These are phyloP conservation scores for Noctua janthina DNA, from an alignment of 2,888 invertebrate genomes.

Conservation along the genomic window DNA sequence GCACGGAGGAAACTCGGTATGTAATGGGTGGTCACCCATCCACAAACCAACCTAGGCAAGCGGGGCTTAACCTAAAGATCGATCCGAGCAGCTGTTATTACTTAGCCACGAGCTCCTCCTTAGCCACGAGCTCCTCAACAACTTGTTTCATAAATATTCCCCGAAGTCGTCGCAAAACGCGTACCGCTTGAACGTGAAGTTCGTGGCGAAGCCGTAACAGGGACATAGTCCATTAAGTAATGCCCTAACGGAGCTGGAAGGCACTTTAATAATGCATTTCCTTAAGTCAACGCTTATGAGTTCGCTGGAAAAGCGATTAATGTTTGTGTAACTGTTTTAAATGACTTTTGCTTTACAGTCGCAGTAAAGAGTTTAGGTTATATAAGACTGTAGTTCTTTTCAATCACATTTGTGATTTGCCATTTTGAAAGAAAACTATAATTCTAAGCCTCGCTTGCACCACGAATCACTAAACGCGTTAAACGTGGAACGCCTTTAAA, in stretches of 20 bases:
- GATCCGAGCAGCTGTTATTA: no score
- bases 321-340: conserved; percentile 35
- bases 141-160: background rate
- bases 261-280: conserved; percentile 45
- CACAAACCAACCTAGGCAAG: no score
- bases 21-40: no score
- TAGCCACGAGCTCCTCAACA: no score
- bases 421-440: background rate
- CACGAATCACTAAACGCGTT: no score
- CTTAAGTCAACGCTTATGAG: conserved; percentile 39
- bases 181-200: background rate
- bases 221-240: conserved; percentile 43
- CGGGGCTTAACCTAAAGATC: no score
- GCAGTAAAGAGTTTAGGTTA: background rate
- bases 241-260: conserved; percentile 32
- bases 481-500: no score
- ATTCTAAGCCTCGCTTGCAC: no score
- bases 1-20: no score
- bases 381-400: background rate
- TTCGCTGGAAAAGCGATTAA: conserved; percentile 39
- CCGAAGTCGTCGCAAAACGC: background rate
- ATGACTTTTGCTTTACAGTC: conserved; percentile 14
- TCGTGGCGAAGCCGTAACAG: conserved; percentile 9
- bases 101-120: no score
- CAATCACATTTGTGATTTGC: background rate